phyloP scores from a whole-genome alignment of 2,797 vertebrate genomes.

The Poecilia gillii region DNA sequence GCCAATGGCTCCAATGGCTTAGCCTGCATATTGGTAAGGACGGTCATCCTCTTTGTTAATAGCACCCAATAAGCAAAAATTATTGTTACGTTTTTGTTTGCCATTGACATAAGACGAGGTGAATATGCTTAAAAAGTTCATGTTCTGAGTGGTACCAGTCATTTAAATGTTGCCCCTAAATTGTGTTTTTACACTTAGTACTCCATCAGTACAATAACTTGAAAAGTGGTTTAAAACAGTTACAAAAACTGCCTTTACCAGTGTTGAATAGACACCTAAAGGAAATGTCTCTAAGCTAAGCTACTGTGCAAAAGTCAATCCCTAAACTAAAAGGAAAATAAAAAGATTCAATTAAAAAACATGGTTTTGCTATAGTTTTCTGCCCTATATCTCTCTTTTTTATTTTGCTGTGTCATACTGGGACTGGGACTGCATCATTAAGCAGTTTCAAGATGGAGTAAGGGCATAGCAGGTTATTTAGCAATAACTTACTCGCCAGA shows the following conservation, averaged over 20 bases:
- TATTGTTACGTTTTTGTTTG: background rate
- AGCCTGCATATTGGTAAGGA: background rate
- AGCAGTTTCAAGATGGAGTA: slow-evolving; percentile 12
- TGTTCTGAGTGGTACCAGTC: background rate
- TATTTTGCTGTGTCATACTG: background rate
- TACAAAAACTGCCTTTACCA: background rate
- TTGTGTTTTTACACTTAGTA: background rate
- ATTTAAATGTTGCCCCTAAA: background rate
- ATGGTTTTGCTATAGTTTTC: background rate
- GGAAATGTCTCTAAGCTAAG: background rate
- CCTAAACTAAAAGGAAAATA: background rate
- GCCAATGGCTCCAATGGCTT: background rate
- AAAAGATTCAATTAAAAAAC: background rate
- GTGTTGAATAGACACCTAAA: background rate
- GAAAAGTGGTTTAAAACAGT: background rate
- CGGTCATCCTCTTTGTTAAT: background rate
- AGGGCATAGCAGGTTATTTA: slow-evolving; percentile 17
- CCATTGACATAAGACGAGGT: background rate
- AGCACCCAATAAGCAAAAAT: background rate
- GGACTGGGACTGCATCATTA: slow-evolving; percentile 17
- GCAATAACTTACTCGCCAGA: slow-evolving; percentile 18
- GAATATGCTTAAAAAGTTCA: background rate
- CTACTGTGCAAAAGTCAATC: background rate
- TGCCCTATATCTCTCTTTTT: background rate
- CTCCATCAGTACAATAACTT: background rate